Evolutionary conservation across 2,888 invertebrate species (phyloP).

Genomic region (Mesorhabditis sp.): DNA sequence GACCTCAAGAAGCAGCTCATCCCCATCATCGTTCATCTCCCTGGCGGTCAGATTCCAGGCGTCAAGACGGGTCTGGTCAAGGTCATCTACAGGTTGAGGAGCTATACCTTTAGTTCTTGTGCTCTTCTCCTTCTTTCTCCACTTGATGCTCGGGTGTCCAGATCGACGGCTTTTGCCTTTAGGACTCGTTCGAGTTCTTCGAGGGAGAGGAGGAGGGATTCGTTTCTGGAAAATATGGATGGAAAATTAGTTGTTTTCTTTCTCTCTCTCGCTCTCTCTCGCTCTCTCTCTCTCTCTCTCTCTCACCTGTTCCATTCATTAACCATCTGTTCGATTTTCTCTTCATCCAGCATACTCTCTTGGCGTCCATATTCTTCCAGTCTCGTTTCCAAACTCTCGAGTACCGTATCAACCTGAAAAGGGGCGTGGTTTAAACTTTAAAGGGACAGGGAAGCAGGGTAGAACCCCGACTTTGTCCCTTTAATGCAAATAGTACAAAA

Average conservation of each 20-base stretch:
- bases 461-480: neutral
- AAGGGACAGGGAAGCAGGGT: neutral
- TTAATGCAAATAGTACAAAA: neutral
- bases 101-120: neutral
- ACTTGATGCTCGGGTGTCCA: neutral
- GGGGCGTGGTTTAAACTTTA: neutral
- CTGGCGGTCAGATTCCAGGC: slow-evolving; percentile 9
- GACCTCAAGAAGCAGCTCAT: slow-evolving; percentile 35
- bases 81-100: neutral
- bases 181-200: neutral
- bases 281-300: neutral
- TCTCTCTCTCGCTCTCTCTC: no score
- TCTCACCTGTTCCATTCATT: slow-evolving; percentile 41
- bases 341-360: slow-evolving; percentile 21
- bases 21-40: slow-evolving; percentile 43
- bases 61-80: neutral
- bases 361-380: slow-evolving; percentile 29
- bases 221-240: neutral
- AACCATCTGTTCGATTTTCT: slow-evolving; percentile 25
- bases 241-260: neutral
- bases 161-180: neutral
- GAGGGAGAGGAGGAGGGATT: neutral
- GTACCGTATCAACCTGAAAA: slow-evolving; percentile 22
- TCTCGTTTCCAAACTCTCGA: slow-evolving; percentile 27
- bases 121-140: neutral